A percentile compares a stretch with the other conserved stretches of the same genome.
Conservation (phyloP, 2,113 vertebrate genomes). For the Ammospiza caudacuta region DNA sequence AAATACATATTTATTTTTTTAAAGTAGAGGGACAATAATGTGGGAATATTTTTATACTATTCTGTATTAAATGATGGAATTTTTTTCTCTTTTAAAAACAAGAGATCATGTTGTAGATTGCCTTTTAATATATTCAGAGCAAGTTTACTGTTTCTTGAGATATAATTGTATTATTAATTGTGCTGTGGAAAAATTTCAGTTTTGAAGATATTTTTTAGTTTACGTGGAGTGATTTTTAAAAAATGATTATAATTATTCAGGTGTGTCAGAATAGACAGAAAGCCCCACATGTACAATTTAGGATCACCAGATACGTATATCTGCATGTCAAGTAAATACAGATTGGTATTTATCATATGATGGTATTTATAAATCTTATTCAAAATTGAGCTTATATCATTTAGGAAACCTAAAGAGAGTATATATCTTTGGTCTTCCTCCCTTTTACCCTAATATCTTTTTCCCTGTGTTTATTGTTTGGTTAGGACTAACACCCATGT, state of each 20-base stretch:
- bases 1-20: slow-evolving; percentile 65
- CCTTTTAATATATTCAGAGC: not conserved
- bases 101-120: not conserved
- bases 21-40: not conserved
- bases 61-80: not conserved
- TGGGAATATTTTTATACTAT: not conserved
- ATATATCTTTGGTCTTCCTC: not conserved
- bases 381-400: not conserved
- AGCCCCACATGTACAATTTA: not conserved
- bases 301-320: not conserved
- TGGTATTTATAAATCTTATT: not conserved
- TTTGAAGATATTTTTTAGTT: not conserved
- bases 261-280: slow-evolving; percentile 41
- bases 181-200: not conserved
- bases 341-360: not conserved
- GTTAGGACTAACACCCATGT: not conserved
- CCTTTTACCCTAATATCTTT: not conserved
- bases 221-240: not conserved
- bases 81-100: not conserved
- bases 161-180: slow-evolving; percentile 26
- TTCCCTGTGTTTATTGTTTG: not conserved
- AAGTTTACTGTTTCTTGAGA: not conserved
- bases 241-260: not conserved
- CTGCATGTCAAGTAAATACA: not conserved
- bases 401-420: not conserved